Base-by-base conservation (phyloP, 2,888 invertebrate genomes). In the Podotricha telesiphe region DNA sequence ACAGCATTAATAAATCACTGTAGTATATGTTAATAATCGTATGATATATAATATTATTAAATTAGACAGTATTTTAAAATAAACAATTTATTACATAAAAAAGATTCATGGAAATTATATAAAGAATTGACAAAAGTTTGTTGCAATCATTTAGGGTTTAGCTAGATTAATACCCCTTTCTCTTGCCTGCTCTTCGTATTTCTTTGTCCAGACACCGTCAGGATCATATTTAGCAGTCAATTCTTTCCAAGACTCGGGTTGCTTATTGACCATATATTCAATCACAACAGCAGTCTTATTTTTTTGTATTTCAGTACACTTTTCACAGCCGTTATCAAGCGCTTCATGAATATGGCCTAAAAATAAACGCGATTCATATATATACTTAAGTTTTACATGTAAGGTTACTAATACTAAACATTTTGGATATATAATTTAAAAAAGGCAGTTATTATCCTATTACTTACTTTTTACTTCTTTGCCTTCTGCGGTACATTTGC, bases 401-500 rank as follows among this genome's bases (percentile, higher is more conserved):
- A n/a, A n/a, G n/a, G n/a, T n/a, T n/a, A n/a, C n/a, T n/a, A n/a
- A 3, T 22, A 7, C 20, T 2, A 50, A 20, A 13, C 19, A 50
- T 3, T 50, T 13, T 50, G 15, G 15, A 22, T 13, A 50, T 50
- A 50, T 13, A 50, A 50, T 20, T 50, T 50, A 28, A 28, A 28
- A 20, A 13, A 8, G 37, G 6, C 37, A 8, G 5, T 42, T 13
- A 42, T 7, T 42, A 42, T 13, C 4, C 2, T 13, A 3, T 8
- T 11, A 70, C 91, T 91, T 84, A 95, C 95, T 88, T 90, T 95
- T 96, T 0, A 96, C 86, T 84, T 95, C 95, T 76, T 94, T 94
- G 50, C 94, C 96, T 79, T 96, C 96, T 10, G 96, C 93, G 2
- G 95, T 95, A 82, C 96, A 96, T n/a, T 93, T 94, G 47, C 94